Evolutionary conservation across 2,113 vertebrate species (phyloP).

Genomic region (Cheilinus undulatus): DNA sequence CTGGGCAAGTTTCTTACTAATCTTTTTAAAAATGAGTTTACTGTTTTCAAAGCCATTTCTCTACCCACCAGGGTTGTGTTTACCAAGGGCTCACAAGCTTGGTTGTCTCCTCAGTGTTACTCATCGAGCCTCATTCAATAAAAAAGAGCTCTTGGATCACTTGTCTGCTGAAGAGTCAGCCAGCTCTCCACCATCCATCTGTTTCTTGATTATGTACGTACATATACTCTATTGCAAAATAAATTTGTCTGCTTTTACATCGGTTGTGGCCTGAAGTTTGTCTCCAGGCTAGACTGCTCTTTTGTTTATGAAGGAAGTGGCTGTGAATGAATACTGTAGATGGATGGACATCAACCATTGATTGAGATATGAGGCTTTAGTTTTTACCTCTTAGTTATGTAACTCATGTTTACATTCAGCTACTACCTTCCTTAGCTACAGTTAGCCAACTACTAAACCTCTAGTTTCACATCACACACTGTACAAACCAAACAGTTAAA

Average conservation of each 20-base stretch:
- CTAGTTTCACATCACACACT: too few relatives aligned
- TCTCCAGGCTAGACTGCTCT: too few relatives aligned
- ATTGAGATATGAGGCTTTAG: too few relatives aligned
- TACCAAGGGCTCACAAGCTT: constrained; percentile 18
- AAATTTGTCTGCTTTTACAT: not conserved
- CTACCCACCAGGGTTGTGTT: not conserved
- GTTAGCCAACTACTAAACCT: too few relatives aligned
- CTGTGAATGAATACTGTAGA: too few relatives aligned
- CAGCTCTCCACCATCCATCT: not conserved
- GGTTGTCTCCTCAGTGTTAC: constrained; percentile 5
- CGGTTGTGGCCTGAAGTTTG: not conserved
- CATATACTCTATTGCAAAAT: not conserved
- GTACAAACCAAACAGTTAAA: too few relatives aligned
- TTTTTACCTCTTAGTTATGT: too few relatives aligned
- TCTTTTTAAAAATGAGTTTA: not conserved
- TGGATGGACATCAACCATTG: too few relatives aligned
- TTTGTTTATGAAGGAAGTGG: too few relatives aligned
- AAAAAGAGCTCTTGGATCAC: constrained; percentile 1
- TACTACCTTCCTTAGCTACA: too few relatives aligned
- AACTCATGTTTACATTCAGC: too few relatives aligned
- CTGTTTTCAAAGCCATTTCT: not conserved
- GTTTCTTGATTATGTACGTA: constrained; percentile 1
- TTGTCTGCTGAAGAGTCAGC: not conserved
- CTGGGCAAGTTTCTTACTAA: too few relatives aligned
- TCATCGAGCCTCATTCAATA: not conserved